Evolutionary conservation across 2,888 invertebrate species (phyloP).

Genomic region (Bhutanitis thaidina): DNA sequence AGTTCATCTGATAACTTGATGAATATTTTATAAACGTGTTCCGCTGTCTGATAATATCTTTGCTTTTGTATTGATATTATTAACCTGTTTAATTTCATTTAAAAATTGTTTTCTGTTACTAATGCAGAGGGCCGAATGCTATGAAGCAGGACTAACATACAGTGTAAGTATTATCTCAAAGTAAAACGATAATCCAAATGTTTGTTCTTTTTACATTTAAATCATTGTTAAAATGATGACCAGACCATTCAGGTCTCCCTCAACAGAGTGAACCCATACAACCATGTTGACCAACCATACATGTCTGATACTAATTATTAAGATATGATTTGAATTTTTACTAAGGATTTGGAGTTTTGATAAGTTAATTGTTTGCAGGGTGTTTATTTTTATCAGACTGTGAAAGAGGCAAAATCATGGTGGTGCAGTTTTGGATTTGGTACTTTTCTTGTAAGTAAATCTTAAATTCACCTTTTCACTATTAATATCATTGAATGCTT

Average conservation of each 20-base stretch:
- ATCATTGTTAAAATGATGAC: slow-evolving; percentile 46
- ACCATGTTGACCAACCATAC: slow-evolving; percentile 44
- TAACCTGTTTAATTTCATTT: background rate
- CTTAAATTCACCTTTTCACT: too few relatives aligned
- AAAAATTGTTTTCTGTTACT: background rate
- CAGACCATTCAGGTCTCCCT: slow-evolving; percentile 72
- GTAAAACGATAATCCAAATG: too few relatives aligned
- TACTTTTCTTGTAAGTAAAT: too few relatives aligned
- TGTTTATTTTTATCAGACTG: too few relatives aligned
- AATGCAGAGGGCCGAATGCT: slow-evolving; percentile 9
- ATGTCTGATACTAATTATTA: slow-evolving; percentile 24
- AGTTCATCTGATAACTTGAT: slow-evolving; percentile 36
- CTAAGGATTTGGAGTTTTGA: background rate
- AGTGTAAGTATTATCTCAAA: too few relatives aligned
- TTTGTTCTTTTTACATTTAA: too few relatives aligned
- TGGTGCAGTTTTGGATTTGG: too few relatives aligned
- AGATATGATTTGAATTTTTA: background rate
- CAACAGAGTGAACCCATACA: slow-evolving; percentile 66
- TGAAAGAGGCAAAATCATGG: too few relatives aligned
- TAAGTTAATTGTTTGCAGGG: background rate
- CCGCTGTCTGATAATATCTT: slow-evolving; percentile 21
- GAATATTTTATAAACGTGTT: slow-evolving; percentile 20
- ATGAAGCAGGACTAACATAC: too few relatives aligned
- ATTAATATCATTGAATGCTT: too few relatives aligned
- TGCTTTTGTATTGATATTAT: background rate